Conservation (phyloP, 1,140 invertebrate genomes). For the Octopus bimaculoides region DNA sequence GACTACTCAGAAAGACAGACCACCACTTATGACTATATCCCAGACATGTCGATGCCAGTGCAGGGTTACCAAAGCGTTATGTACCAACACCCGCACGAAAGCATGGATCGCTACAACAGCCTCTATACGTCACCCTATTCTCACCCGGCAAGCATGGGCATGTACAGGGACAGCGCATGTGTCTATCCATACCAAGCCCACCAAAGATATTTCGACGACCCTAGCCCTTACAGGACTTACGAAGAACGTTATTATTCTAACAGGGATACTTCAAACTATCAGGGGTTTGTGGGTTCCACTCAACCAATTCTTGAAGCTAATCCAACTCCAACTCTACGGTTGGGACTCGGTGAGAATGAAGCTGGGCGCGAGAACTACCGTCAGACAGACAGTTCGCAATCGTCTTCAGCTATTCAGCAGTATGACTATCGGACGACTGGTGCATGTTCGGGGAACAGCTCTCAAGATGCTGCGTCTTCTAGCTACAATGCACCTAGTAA, state of each 20-base stretch:
- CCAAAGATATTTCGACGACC: constrained; percentile 37
- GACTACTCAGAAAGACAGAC: constrained; percentile 22
- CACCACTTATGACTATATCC: constrained; percentile 24
- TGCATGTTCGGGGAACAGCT: constrained; percentile 46
- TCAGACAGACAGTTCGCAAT: constrained; percentile 15
- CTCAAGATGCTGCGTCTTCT: constrained; percentile 33
- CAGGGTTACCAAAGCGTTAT: constrained; percentile 35
- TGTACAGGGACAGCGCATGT: constrained; percentile 34
- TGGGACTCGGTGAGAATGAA: constrained; percentile 24
- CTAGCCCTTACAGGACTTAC: constrained; percentile 32
- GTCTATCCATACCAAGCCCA: constrained; percentile 34
- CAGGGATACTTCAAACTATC: constrained; percentile 34
- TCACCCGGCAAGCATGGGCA: constrained; percentile 23
- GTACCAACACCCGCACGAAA: constrained; percentile 29
- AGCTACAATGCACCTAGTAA: not conserved
- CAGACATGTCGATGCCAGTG: constrained; percentile 28
- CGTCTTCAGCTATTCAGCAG: constrained; percentile 8
- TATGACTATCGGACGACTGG: constrained; percentile 36
- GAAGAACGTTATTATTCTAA: constrained; percentile 40
- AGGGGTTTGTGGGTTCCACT: constrained; percentile 34
- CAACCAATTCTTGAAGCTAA: constrained; percentile 21
- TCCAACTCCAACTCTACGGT: constrained; percentile 4
- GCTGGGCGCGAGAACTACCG: constrained; percentile 19
- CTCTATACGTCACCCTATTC: constrained; percentile 46
- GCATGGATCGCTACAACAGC: constrained; percentile 38